These are phyloP conservation scores for Sorex araneus DNA, from an alignment of 2,113 vertebrate species.

Conservation along the genomic window DNA sequence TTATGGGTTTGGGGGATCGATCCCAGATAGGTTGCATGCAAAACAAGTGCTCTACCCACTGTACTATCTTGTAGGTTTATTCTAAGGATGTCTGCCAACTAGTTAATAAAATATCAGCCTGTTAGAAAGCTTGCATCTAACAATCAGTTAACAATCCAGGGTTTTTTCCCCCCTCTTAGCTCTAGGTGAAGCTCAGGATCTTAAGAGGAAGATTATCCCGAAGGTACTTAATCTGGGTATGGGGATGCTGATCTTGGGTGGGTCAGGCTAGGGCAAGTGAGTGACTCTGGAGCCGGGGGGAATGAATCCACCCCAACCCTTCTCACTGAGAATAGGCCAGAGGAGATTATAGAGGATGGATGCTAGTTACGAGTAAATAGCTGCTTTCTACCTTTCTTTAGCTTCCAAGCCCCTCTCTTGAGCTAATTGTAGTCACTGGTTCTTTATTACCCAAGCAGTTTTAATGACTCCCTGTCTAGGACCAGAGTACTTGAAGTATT, in stretches of 20 bases:
- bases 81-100: background rate
- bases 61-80: background rate
- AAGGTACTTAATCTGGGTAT: background rate
- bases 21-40: no score
- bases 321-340: background rate
- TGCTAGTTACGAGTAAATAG: background rate
- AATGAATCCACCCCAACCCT: background rate
- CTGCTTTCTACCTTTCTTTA: background rate
- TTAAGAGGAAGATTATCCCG: background rate
- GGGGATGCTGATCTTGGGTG: background rate
- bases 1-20: no score
- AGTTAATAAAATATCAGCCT: background rate
- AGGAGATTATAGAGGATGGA: background rate
- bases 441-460: background rate
- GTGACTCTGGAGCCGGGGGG: background rate
- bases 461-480: background rate
- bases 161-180: background rate
- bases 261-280: background rate
- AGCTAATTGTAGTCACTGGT: background rate
- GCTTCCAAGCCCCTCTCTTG: background rate
- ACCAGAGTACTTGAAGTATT: background rate
- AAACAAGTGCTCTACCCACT: no score
- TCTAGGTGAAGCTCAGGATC: background rate
- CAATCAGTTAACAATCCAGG: background rate
- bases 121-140: background rate